Conservation (phyloP, 1,140 invertebrate genomes). For the Reticulitermes speratus region DNA sequence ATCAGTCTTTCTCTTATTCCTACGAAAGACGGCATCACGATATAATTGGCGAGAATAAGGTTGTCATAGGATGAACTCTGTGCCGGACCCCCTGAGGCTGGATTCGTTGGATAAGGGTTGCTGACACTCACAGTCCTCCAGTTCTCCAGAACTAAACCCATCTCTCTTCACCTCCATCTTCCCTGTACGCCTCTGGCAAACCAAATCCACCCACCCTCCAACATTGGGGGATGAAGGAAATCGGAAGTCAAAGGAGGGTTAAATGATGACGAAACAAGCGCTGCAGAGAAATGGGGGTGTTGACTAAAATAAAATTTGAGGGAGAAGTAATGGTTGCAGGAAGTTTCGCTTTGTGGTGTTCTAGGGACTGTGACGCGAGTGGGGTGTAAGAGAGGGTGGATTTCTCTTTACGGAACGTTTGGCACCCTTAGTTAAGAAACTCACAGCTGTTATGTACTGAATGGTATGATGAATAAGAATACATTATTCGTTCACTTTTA, state of each 20-base stretch:
- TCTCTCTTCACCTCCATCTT: neutral
- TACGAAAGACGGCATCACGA: neutral
- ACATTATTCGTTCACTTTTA: neutral
- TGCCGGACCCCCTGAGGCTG: neutral
- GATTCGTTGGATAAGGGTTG: neutral
- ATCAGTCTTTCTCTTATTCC: neutral
- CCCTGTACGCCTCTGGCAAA: neutral
- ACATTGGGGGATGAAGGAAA: neutral
- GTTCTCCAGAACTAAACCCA: neutral
- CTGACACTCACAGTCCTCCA: neutral
- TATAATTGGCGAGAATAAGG: neutral
- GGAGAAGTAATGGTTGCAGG: neutral
- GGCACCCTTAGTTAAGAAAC: neutral
- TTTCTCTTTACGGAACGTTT: neutral
- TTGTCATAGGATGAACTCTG: neutral
- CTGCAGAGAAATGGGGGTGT: neutral
- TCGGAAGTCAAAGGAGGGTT: constrained; percentile 2
- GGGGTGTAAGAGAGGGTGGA: neutral
- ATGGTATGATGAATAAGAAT: neutral
- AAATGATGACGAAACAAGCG: neutral
- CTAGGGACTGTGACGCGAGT: neutral
- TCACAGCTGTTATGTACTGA: neutral
- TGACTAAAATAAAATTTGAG: neutral
- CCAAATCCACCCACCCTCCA: neutral
- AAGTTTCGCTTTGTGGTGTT: constrained; percentile 8